A percentile compares a stretch with the other conserved stretches of the same genome.
These are phyloP conservation scores for Anas platyrhynchos DNA, from an alignment of 2,113 vertebrate genomes.

Conservation along the genomic window DNA sequence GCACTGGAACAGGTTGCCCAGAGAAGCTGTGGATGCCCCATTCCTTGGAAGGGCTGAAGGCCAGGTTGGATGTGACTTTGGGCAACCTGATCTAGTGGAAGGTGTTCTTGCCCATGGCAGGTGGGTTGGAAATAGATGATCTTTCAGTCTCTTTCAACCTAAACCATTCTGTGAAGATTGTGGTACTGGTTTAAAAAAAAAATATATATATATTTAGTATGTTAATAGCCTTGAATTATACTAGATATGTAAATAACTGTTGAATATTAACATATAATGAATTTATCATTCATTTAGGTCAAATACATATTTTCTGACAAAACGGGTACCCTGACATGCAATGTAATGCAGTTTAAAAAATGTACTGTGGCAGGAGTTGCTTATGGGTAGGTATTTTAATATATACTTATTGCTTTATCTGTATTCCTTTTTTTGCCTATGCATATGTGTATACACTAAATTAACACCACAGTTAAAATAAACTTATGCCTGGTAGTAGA, in stretches of 20 bases:
- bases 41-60: not conserved
- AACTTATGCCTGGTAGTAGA: not conserved
- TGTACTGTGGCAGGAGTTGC: conserved; percentile 94
- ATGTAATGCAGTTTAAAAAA: conserved; percentile 99
- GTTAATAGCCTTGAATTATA: not conserved
- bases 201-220: not conserved
- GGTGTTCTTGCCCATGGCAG: not conserved
- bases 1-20: not conserved
- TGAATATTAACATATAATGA: not conserved
- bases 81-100: not conserved
- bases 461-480: not conserved
- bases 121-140: not conserved
- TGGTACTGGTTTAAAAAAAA: not conserved
- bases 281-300: conserved; percentile 81
- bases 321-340: conserved; percentile 98
- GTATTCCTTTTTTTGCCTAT: not conserved
- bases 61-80: not conserved
- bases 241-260: not conserved
- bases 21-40: not conserved
- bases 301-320: conserved; percentile 99
- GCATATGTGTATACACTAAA: not conserved
- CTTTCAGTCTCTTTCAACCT: not conserved
- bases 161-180: not conserved
- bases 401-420: not conserved
- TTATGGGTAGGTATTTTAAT: conserved; percentile 87